Base-by-base conservation (phyloP, 2,888 invertebrate genomes). In the Cryptus viduatorius region DNA sequence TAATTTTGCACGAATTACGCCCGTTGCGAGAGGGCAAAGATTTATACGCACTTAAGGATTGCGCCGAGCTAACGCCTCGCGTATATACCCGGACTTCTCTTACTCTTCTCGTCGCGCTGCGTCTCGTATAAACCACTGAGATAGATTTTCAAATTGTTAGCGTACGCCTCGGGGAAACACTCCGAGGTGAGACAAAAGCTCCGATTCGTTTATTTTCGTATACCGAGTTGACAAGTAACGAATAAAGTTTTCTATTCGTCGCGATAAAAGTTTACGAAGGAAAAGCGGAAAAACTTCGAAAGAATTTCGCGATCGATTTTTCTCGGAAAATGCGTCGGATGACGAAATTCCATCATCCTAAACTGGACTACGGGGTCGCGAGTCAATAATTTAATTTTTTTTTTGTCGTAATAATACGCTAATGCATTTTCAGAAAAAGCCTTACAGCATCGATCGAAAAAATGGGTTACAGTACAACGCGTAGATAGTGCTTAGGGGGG, bases 1-100 rank as follows among this genome's bases (percentile, higher is more conserved):
- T 86, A 85, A 87, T 86, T 87, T 84, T 86, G 69, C 83, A 86
- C 85, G 86, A 87, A 87, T 87, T 86, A 86, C 82, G 80, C 67
- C 64, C 76, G 78, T 77, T 16, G 56, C 56, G 56, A 24, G 72
- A 83, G 85, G 77, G 82, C 71, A 78, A 83, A 87, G 86, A 87
- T 86, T 87, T 87, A 87, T 85, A 83, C 82, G 83, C 83, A 82
- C 83, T 83, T 79, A 72, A 83, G 79, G 59, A 81, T 79, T 44
- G 68, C 67, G 48, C 73, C 19, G 61, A 73, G 78, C 50, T 65
- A 78, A 29, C 46, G 56, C 12, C 56, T 24, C 24, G 37, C 37
- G 7, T 37, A 37, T 37, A 37, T 7, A 37, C 37, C 56, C 24
- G 19, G 56, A 56, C 56, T 56, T 4, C 24, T 56, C 56, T 19